phyloP scores from a whole-genome alignment of 2,888 invertebrate species.

The Pollenia labialis region DNA sequence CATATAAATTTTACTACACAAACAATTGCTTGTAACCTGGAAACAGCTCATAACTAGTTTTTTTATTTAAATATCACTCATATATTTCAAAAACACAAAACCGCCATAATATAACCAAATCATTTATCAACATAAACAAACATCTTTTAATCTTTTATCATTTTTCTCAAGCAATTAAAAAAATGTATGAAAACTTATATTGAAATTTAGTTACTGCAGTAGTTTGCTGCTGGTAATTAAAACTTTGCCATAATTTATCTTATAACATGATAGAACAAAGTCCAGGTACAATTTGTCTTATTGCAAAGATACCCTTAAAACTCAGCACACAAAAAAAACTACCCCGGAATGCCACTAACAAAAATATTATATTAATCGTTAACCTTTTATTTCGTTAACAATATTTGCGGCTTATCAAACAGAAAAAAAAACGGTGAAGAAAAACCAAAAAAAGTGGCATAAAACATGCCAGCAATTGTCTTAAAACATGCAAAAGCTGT shows the following conservation, averaged over 20 bases:
- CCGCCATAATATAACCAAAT: too few species aligned
- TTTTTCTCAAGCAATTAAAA: neutral
- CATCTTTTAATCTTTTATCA: neutral
- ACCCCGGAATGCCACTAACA: neutral
- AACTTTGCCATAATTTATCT: constrained; percentile 39
- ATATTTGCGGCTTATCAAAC: constrained; percentile 10
- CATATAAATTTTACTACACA: too few species aligned
- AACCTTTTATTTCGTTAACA: constrained; percentile 18
- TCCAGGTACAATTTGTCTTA: neutral
- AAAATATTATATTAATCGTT: constrained; percentile 41
- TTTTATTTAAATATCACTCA: neutral
- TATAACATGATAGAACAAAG: neutral
- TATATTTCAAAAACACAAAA: neutral
- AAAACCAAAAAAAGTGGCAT: neutral
- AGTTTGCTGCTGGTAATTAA: constrained; percentile 34
- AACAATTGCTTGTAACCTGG: too few species aligned
- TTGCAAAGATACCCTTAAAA: constrained; percentile 14
- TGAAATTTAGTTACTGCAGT: constrained; percentile 30
- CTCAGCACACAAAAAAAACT: neutral
- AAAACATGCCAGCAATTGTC: constrained; percentile 35
- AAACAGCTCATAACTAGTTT: too few species aligned
- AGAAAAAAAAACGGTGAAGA: neutral
- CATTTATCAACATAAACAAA: constrained; percentile 29
- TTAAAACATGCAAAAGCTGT: constrained; percentile 36
- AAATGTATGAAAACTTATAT: neutral